Evolutionary conservation across 2,797 vertebrate genomes (phyloP).

Genomic region (Monodelphis domestica): DNA sequence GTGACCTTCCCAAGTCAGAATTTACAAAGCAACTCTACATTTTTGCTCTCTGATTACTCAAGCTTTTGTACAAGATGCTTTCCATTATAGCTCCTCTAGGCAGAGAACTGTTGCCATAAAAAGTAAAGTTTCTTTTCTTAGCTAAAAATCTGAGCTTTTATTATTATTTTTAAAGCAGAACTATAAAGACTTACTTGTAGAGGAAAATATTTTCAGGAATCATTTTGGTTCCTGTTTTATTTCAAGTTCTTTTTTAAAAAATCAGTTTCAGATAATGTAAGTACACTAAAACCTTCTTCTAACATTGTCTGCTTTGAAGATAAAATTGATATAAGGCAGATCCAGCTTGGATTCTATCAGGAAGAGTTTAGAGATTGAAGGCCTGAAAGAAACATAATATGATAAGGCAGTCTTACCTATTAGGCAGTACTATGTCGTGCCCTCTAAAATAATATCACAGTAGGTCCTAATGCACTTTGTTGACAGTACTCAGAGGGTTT

Average conservation of each 20-base stretch:
- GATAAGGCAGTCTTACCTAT: not conserved
- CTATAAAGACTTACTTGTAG: slow-evolving; percentile 76
- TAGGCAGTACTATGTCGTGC: not conserved
- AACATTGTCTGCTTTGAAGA: not conserved
- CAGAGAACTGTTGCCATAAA: slow-evolving; percentile 77
- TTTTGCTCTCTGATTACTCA: slow-evolving; percentile 65
- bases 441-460: not conserved
- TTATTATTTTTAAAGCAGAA: slow-evolving; percentile 69
- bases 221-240: slow-evolving; percentile 79
- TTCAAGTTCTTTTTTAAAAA: slow-evolving; percentile 77
- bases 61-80: slow-evolving; percentile 77
- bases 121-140: slow-evolving; percentile 80
- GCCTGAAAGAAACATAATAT: not conserved
- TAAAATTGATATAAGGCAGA: slow-evolving; percentile 25
- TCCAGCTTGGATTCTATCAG: slow-evolving; percentile 18
- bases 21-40: slow-evolving; percentile 59
- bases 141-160: slow-evolving; percentile 68
- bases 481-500: not conserved
- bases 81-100: slow-evolving; percentile 74
- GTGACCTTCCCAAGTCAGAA: slow-evolving; percentile 73
- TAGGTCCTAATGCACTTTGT: not conserved
- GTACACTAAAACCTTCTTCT: slow-evolving; percentile 37
- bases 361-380: not conserved
- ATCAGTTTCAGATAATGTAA: slow-evolving; percentile 53
- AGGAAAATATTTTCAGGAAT: slow-evolving; percentile 62